Evolutionary conservation across 2,888 invertebrate genomes (phyloP), one percentile per base, ranked within the genome.

Genomic region (Pogonocherus hispidulus): DNA sequence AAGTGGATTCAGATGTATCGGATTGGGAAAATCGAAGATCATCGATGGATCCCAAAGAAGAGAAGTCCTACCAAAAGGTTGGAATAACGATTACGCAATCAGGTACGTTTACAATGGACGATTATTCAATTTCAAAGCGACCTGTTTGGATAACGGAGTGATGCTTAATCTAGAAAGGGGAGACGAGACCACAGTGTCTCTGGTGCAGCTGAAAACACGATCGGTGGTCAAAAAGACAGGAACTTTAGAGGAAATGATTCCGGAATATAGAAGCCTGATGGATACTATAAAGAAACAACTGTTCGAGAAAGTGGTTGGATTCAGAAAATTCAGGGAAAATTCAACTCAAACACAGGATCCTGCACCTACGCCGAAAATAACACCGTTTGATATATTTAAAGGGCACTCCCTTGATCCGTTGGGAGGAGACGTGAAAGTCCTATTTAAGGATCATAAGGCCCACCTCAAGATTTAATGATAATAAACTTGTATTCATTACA

Each of bases 41-140:
- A 66, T 85, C 20, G 84, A 84, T 67, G 84, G 84, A 1, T 78
- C 77, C 9, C 93, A 93, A 81, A 85, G 89, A 56, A 89, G 89
- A 66, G 95, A 96, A 84, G 81, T 92, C 44, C 84, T 96, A 14
- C 95, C 95, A 1, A 87, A 89, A 37, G 90, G 90, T 47, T 96
- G 95, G 95, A 94, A 92, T 83, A 89, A 90, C 11, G 89, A 89
- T 73, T 94, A 93, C 81, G 88, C 92, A 0, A 82, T 95, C 20
- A 88, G 93, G 76, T 96, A 95, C 84, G 83, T 91, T n/a, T 87
- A 89, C 63, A 87, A 92, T 56, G 89, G 89, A 3, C 88, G 90
- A 77, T 84, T 94, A n/a, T 94, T 90, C 78, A 89, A 93, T 76
- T 84, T 94, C 14, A 82, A 84, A 75, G 84, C 76, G 0, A 83